phyloP scores from a whole-genome alignment of 2,888 invertebrate genomes.

The Coelogynopora nodosa region DNA sequence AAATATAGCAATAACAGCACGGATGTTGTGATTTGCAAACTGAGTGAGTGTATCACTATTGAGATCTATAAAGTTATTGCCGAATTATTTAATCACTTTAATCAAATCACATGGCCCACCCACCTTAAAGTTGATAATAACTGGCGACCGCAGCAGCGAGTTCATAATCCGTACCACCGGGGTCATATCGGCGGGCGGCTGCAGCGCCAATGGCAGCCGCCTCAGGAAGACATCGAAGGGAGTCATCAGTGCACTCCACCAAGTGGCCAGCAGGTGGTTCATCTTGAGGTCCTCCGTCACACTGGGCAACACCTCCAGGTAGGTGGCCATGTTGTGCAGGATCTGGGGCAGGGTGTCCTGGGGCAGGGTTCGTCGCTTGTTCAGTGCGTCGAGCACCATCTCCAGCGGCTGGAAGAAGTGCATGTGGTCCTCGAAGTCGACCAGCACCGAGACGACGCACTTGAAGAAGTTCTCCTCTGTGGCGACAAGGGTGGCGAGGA shows the following conservation, averaged over 20 bases:
- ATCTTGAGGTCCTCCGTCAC: conserved; percentile 67
- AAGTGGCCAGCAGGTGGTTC: conserved; percentile 64
- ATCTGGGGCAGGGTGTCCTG: conserved; percentile 50
- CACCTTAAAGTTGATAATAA: conserved; percentile 76
- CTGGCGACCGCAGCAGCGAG: conserved; percentile 74
- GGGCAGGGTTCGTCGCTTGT: conserved; percentile 74
- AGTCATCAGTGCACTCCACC: conserved; percentile 76
- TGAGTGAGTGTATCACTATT: no score
- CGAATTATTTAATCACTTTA: background rate
- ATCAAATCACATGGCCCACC: conserved; percentile 41
- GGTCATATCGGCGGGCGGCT: conserved; percentile 58
- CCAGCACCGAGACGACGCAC: conserved; percentile 83
- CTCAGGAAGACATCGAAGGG: conserved; percentile 83
- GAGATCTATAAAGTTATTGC: no score
- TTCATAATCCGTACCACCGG: conserved; percentile 62
- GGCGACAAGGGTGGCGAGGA: background rate
- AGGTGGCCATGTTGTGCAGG: conserved; percentile 83
- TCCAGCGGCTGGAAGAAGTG: conserved; percentile 90
- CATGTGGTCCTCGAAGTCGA: conserved; percentile 84
- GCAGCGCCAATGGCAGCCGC: conserved; percentile 55
- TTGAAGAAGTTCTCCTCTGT: conserved; percentile 75
- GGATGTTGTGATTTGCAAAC: no score
- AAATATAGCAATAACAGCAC: no score
- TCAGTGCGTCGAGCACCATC: conserved; percentile 78
- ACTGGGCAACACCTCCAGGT: conserved; percentile 79